A percentile compares a stretch with the other conserved stretches of the same genome.
These are phyloP conservation scores for Polyploca ridens DNA, from an alignment of 2,888 invertebrate genomes.

Conservation along the genomic window DNA sequence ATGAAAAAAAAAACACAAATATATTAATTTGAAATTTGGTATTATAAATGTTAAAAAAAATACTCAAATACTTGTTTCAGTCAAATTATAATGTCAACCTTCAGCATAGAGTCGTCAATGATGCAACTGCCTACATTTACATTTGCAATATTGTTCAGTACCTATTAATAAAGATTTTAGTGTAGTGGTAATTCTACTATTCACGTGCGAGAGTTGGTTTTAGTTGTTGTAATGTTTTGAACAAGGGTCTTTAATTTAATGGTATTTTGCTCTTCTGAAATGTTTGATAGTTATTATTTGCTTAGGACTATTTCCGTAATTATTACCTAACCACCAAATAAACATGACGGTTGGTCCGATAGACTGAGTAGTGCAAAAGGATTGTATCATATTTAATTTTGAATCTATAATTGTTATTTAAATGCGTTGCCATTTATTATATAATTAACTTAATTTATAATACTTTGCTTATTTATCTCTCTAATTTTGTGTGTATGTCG, in stretches of 20 bases:
- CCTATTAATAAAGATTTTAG: constrained; percentile 6
- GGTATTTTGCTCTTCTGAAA: not conserved
- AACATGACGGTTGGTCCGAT: too few species aligned
- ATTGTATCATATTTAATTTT: too few species aligned
- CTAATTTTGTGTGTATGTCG: too few species aligned
- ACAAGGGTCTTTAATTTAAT: not conserved
- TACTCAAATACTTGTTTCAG: not conserved
- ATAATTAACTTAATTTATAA: too few species aligned
- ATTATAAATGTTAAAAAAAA: too few species aligned
- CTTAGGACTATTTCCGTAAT: not conserved
- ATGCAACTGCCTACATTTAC: not conserved
- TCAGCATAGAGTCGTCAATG: not conserved
- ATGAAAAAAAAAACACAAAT: too few species aligned
- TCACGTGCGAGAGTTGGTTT: not conserved
- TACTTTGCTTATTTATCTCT: too few species aligned
- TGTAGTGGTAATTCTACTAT: not conserved
- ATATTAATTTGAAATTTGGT: too few species aligned
- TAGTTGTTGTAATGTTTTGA: not conserved
- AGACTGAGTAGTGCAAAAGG: too few species aligned
- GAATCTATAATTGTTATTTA: too few species aligned
- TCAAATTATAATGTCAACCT: not conserved
- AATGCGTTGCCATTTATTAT: too few species aligned
- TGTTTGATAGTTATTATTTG: not conserved
- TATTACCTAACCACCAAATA: too few species aligned
- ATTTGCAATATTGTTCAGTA: not conserved